Conservation (phyloP, 1,140 invertebrate species). For the Aphidius ervi region DNA sequence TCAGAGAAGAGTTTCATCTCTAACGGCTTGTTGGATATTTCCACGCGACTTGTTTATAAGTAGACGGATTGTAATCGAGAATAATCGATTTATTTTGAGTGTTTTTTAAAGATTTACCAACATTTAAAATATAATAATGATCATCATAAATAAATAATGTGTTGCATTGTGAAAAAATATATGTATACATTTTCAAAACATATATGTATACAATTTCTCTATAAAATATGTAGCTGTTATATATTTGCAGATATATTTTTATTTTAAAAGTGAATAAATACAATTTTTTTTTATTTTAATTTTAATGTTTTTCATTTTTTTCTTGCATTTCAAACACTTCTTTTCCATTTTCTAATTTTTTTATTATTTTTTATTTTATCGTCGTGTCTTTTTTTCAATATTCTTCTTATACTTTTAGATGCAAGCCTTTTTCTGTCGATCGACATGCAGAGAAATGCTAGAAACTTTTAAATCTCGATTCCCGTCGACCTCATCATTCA, state of each 20-base stretch:
- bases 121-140: not conserved
- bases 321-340: too few relatives aligned
- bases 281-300: too few relatives aligned
- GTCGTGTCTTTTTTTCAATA: not conserved
- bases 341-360: not conserved
- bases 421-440: not conserved
- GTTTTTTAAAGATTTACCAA: not conserved
- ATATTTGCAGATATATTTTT: too few relatives aligned
- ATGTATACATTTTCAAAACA: too few relatives aligned
- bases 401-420: not conserved
- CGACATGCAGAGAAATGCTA: not conserved
- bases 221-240: too few relatives aligned
- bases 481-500: slow-evolving; percentile 17
- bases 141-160: not conserved
- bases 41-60: slow-evolving; percentile 6
- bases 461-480: slow-evolving; percentile 16
- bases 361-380: slow-evolving; percentile 1
- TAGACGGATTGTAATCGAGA: slow-evolving; percentile 6
- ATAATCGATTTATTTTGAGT: slow-evolving; percentile 10
- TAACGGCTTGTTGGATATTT: slow-evolving; percentile 4
- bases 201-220: too few relatives aligned
- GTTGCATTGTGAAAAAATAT: not conserved
- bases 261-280: too few relatives aligned
- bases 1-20: slow-evolving; percentile 2
- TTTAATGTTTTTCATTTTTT: too few relatives aligned